Base-by-base conservation (phyloP, 2,113 vertebrate species). In the Carassius carassius region DNA sequence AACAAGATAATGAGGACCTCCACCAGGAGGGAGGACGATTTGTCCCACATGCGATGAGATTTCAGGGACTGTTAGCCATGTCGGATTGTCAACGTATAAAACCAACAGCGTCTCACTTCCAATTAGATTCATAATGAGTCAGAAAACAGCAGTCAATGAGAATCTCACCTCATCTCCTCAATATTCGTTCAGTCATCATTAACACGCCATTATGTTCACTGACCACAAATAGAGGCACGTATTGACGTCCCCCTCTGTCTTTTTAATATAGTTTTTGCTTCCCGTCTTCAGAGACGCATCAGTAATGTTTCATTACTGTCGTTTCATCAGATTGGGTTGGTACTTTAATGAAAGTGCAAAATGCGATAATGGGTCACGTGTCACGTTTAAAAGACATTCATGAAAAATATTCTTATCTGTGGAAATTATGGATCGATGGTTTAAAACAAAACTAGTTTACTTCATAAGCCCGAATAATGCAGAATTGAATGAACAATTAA, bases 121-220 rank as follows among this genome's bases (percentile, higher is more conserved):
- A 74, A 51, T 85, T 29, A 73, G n/a, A 85, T 41, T 73, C 51
- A 85, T 85, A 78, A 85, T 60, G 49, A 60, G n/a, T 79, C 83
- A 54, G 37, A 56, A 11, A 69, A 67, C n/a, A 47, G 51, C 35
- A 63, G 56, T 62, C 77, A 80, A 85, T 79, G 51, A 56, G 62
- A 67, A 72, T n/a, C 83, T 37, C 74, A 78, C 67, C 65, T 69
- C 51, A 41, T 72, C 63, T 60, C 41, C 49, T 58, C 65, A 41
- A 67, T 12, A 44, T 60, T 70, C 62, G 37, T 85, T 85, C 51
- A 49, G 56, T 73, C 84, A 62, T 85, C 67, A 78, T 80, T 85
- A 80, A 35, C n/a, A 80, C 7, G 1, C 54, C 37, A 51, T 62
- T 63, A 85, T 25, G 37, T 69, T 25, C 65, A n/a, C 76, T 79